phyloP scores from a whole-genome alignment of 64 coral and sea anemone genomes.

The Pocillopora verrucosa region DNA sequence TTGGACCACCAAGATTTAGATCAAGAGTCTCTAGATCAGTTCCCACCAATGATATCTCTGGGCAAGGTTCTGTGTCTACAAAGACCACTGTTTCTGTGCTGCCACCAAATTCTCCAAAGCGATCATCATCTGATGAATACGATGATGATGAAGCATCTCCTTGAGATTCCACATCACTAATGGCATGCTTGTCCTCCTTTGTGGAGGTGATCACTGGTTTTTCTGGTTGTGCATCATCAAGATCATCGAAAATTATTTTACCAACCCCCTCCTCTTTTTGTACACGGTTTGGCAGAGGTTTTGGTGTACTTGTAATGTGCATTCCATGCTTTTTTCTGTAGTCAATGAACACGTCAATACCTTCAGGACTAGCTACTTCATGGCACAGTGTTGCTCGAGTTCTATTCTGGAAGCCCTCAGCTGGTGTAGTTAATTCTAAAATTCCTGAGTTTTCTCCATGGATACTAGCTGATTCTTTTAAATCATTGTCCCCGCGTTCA shows the following conservation, averaged over 20 bases:
- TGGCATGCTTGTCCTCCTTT: not conserved
- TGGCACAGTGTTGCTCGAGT: not conserved
- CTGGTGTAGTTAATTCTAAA: not conserved
- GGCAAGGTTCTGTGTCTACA: conserved; percentile 30
- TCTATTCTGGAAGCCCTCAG: not conserved
- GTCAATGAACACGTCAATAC: conserved; percentile 66
- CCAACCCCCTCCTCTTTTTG: not conserved
- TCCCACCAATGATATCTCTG: not conserved
- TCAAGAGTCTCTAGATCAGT: conserved; percentile 29
- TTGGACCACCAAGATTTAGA: conserved; percentile 1
- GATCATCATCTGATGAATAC: conserved; percentile 69
- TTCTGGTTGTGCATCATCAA: not conserved
- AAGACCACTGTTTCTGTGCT: conserved; percentile 70
- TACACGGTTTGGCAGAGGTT: conserved; percentile 19
- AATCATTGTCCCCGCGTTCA: not conserved
- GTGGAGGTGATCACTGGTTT: not conserved
- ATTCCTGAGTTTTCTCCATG: not conserved
- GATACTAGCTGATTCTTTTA: not conserved
- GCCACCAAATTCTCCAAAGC: conserved; percentile 53
- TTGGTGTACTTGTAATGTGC: conserved; percentile 62
- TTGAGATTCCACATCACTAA: conserved; percentile 27
- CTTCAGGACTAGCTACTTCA: conserved; percentile 51
- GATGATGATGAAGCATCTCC: conserved; percentile 56
- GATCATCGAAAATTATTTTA: not conserved
- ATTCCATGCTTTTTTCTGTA: conserved; percentile 57